Base-by-base conservation (phyloP, 2,797 vertebrate species). In the Lycodopsis pacificus region DNA sequence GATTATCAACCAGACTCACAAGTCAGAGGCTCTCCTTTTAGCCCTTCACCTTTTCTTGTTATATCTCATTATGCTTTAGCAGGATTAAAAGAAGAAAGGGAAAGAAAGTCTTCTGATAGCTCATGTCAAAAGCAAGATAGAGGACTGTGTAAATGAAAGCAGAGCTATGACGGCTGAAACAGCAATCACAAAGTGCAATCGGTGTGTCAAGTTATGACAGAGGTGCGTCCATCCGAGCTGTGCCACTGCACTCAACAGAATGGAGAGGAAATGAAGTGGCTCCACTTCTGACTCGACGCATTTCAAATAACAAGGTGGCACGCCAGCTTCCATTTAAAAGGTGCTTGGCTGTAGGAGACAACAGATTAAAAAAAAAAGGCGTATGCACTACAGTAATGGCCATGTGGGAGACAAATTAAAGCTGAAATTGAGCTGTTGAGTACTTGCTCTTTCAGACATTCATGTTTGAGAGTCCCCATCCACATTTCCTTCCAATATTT, bases 1-100 rank as follows among this genome's bases (percentile, higher is more conserved):
- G 68, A 90, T 90, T 83, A 82, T 73, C 73, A 65, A 65, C 65
- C 42, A 66, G 76, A 84, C 69, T 68, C 62, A 46, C 53, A 20
- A 57, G 79, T 85, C 66, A 25, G 46, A 59, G 62, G 73, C 54
- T 64, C 63, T 59, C 71, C 27, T 27, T 80, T 80, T 63, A 66
- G 20, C 32, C 46, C 54, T 69, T 65, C 32, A 54, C 48, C 53
- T 83, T 73, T 68, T 71, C 63, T 79, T 42, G 63, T 68, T 32
- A 69, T 73, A 78, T 79, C n/a, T 76, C 64, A 77, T 76, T 68
- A 57, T 44, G 19, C 34, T 44, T 22, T 19, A 42, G 20, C n/a
- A 15, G 63, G 34, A 80, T 73, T 62, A 65, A 72, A 79, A 70
- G 54, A 38, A 27, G 12, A 34, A 86, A 61, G 11, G n/a, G 44